Conservation (phyloP, 2,113 vertebrate species). For the Corythoichthys intestinalis region DNA sequence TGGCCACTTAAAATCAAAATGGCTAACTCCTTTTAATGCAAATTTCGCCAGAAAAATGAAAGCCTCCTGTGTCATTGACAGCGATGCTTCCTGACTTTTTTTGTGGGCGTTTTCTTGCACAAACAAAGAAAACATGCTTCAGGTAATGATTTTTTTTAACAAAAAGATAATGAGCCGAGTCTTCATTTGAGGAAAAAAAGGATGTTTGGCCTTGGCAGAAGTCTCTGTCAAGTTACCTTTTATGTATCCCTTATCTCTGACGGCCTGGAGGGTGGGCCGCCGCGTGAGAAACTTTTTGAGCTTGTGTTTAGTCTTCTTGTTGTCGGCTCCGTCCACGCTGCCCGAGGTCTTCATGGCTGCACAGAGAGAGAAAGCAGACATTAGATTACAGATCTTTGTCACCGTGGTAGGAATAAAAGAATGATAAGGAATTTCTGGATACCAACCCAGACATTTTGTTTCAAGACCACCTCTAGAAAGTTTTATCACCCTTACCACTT, state of each 20-base stretch:
- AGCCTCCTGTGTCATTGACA: no score
- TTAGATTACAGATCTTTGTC: not conserved
- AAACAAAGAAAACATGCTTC: not conserved
- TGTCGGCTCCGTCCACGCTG: constrained; percentile 83
- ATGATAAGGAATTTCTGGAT: not conserved
- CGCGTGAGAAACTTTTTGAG: constrained; percentile 94
- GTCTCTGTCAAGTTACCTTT: constrained; percentile 74
- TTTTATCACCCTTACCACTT: no score
- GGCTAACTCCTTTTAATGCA: no score
- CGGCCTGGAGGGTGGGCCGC: constrained; percentile 89
- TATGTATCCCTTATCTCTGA: constrained; percentile 95
- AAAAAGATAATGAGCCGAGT: not conserved
- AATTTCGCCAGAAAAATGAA: no score
- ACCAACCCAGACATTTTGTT: not conserved
- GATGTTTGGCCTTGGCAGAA: not conserved
- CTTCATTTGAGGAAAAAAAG: not conserved
- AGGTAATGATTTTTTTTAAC: not conserved
- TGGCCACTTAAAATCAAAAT: not conserved
- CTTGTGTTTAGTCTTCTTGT: constrained; percentile 92
- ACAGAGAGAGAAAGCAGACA: constrained; percentile 21
- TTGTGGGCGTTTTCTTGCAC: not conserved
- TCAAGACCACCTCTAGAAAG: not conserved
- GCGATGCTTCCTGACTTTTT: not conserved
- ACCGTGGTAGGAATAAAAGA: not conserved
- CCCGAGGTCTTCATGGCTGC: constrained; percentile 78